Base-by-base conservation (phyloP, 2,888 invertebrate genomes). In the Cecidostiba fungosa region DNA sequence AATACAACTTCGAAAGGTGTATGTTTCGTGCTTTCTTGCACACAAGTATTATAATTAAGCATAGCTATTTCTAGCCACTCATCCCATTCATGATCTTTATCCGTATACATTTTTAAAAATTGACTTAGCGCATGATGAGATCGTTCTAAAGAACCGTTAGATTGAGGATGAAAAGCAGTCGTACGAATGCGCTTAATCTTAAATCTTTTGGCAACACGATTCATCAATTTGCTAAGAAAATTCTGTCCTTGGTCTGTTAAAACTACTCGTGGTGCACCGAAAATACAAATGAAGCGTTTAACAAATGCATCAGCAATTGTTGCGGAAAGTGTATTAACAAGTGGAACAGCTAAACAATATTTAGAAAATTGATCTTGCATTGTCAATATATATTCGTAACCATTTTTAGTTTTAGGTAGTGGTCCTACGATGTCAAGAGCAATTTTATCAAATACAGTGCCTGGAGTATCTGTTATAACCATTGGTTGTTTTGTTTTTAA, bases 161-260 rank as follows among this genome's bases (percentile, higher is more conserved):
- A 87, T 81, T 87, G 87, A 0, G 88, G 88, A 14, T 85, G 87
- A 69, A 88, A 89, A 1, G 88, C 87, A 3, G 88, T 88, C 0
- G 87, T 88, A 43, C 79, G 74, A 1, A 87, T 32, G 77, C 86
- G 80, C 32, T 86, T 87, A 19, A 89, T 88, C 54, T 77, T 85
- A 19, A 88, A 90, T 3, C 84, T 26, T 83, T 87, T 87, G 0
- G 85, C 82, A 0, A 90, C 32, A 69, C 77, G n/a, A 69, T 82
- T 62, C 69, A 90, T 85, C 6, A 90, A 32, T 0, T 72, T 50
- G 10, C 88, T 88, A 1, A 87, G 19, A 29, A 90, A 89, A 69
- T 89, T 88, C 12, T 85, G 77, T 0, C 90, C 89, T 81, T 88
- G 88, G 47, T 90, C 90, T 0, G 89, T 89, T 16, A 90, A 23